Percentiles rank a stretch among this genome's conserved stretches.
Evolutionary conservation across 2,113 vertebrate species (phyloP).

Genomic region (Oreochromis tanganicae): DNA sequence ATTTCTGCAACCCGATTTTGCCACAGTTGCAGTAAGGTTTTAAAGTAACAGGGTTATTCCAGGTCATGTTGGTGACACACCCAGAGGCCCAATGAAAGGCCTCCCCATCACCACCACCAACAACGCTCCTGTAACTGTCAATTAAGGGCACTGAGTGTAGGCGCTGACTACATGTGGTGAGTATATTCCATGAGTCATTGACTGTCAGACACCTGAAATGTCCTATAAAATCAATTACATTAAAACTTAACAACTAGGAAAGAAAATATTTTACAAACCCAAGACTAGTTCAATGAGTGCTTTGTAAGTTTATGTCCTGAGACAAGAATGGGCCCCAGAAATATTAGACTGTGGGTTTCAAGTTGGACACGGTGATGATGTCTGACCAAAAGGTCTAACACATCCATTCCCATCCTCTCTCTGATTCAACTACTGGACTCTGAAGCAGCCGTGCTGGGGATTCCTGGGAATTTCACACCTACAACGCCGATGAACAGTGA

Average conservation of each 20-base stretch:
- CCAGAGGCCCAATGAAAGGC: constrained; percentile 39
- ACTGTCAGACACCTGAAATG: constrained; percentile 31
- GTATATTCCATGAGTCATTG: constrained; percentile 38
- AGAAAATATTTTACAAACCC: background rate
- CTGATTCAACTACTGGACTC: background rate
- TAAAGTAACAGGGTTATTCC: constrained; percentile 20
- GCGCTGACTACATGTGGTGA: constrained; percentile 17
- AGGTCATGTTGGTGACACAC: constrained; percentile 54
- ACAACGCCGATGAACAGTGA: background rate
- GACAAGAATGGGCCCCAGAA: background rate
- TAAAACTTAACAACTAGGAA: background rate
- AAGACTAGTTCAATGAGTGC: background rate
- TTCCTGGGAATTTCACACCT: constrained; percentile 57
- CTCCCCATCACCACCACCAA: constrained; percentile 32
- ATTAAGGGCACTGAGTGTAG: constrained; percentile 28
- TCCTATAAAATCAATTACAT: constrained; percentile 18
- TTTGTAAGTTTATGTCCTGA: background rate
- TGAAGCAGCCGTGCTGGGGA: constrained; percentile 13
- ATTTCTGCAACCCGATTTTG: constrained; percentile 1
- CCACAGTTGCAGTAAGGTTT: background rate
- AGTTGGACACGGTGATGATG: constrained; percentile 25
- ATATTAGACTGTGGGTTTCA: constrained; percentile 14
- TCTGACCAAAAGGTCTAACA: constrained; percentile 23
- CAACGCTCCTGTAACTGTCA: constrained; percentile 28
- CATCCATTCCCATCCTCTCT: constrained; percentile 8